Conservation (phyloP, 2,888 invertebrate genomes). For the Schizaphis graminum region DNA sequence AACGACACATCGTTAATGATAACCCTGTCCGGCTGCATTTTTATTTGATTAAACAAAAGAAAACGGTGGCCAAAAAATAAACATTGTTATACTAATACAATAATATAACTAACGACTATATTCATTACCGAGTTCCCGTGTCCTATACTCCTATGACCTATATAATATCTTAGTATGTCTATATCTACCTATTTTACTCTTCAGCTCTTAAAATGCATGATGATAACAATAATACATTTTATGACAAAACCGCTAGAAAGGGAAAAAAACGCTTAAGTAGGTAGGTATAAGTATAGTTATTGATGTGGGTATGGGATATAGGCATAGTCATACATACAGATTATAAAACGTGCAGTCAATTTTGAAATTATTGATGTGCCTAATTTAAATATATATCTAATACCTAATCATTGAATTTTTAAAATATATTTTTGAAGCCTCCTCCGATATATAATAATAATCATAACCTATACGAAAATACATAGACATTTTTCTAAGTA, state of each 20-base stretch:
- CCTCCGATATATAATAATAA: no score
- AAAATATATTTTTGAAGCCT: no score
- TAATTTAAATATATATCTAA: not conserved
- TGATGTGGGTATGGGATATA: not conserved
- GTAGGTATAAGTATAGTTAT: not conserved
- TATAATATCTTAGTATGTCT: not conserved
- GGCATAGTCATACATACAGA: not conserved
- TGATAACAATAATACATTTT: not conserved
- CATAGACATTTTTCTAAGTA: no score
- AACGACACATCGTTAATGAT: not conserved
- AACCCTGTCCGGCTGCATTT: constrained; percentile 11
- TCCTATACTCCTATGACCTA: not conserved
- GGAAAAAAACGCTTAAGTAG: not conserved
- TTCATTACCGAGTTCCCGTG: not conserved
- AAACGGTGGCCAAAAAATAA: not conserved
- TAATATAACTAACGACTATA: not conserved
- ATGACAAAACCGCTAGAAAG: not conserved
- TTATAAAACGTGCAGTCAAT: not conserved
- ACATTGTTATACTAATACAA: not conserved
- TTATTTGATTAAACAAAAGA: constrained; percentile 30
- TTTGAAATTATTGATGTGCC: not conserved
- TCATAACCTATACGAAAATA: no score
- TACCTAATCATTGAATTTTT: no score
- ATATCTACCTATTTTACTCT: not conserved
- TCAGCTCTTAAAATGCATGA: not conserved